Percentiles rank a stretch among this genome's conserved stretches.
Conservation (phyloP, 2,797 vertebrate species). For the Chaetophractus vellerosus region DNA sequence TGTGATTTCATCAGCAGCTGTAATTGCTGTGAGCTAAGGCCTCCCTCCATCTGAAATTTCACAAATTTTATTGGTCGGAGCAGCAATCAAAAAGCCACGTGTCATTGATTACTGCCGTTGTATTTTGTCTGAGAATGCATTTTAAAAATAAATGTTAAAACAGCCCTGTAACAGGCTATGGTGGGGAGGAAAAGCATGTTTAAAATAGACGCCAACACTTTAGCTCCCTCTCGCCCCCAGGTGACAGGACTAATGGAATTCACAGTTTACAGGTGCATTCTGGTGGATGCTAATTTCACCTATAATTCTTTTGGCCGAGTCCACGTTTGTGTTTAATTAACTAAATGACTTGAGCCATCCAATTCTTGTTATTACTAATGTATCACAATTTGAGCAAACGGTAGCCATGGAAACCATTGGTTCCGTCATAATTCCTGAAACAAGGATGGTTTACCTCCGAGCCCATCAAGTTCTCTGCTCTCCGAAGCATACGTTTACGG, state of each 20-base stretch:
- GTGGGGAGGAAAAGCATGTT: accelerated
- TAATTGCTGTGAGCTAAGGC: slow-evolving; percentile 51
- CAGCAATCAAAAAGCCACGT: neutral
- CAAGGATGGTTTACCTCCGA: slow-evolving; percentile 64
- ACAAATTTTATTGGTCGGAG: slow-evolving; percentile 44
- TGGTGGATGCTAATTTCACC: neutral
- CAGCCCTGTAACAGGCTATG: accelerated
- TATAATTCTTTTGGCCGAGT: slow-evolving; percentile 66
- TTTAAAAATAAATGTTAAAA: neutral
- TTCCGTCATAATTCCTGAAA: slow-evolving; percentile 76
- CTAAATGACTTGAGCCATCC: slow-evolving; percentile 84
- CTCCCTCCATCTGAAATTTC: slow-evolving; percentile 40
- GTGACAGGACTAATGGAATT: neutral
- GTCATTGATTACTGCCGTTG: slow-evolving; percentile 21
- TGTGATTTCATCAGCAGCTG: slow-evolving; percentile 59
- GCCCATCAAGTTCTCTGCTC: neutral
- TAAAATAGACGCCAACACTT: neutral
- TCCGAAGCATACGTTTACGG: neutral
- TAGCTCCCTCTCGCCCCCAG: neutral
- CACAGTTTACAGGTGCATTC: slow-evolving; percentile 48
- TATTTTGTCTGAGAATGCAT: neutral
- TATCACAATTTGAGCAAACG: slow-evolving; percentile 87
- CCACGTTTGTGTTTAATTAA: slow-evolving; percentile 87
- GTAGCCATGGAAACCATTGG: slow-evolving; percentile 87
- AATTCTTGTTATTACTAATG: slow-evolving; percentile 83